Base-by-base conservation (phyloP, 2,797 vertebrate species). In the Dromococcyx pavoninus region DNA sequence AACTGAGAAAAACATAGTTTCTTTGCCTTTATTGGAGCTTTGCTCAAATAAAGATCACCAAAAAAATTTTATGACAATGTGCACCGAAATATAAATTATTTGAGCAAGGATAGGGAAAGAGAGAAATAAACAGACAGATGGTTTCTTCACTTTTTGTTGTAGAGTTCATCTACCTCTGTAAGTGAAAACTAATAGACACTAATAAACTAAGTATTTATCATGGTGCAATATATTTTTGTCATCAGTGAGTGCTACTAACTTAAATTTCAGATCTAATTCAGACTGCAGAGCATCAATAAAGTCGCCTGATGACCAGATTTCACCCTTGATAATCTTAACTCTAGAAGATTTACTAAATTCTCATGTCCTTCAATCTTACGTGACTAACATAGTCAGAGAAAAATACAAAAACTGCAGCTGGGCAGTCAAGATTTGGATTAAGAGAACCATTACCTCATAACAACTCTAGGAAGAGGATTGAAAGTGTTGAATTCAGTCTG, bases 401-500 rank as follows among this genome's bases (percentile, higher is more conserved):
- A 96, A 92, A 89, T 53, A 77, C 30, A 84, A 82, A 96, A 89
- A 87, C 64, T 95, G 88, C 70, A 95, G 25, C 88, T 70, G 50
- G 22, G 60, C 73, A 96, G 91, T 94, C 92, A 96, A 97, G 93
- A 87, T 84, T 84, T 81, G 93, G 83, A 93, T 90, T 89, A 95
- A 95, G 93, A 96, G 73, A 96, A 78, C 46, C 56, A 75, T 89
- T 97, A 93, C 90, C 76, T 96, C 92, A 79, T 91, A 96, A 66
- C 85, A 94, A 44, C 71, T 78, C 86, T 71, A 93, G 81, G 53
- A 91, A 86, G 54, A 93, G 53, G 71, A 87, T 92, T 74, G 30
- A 44, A 95, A 91, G 82, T 77, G 73, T 86, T 95, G 88, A 96
- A 94, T 93, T 96, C 74, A 88, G 61, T 95, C 91, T 97, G 95